Base-by-base conservation (phyloP, 1,140 invertebrate species). In the Cotesia glomerata region DNA sequence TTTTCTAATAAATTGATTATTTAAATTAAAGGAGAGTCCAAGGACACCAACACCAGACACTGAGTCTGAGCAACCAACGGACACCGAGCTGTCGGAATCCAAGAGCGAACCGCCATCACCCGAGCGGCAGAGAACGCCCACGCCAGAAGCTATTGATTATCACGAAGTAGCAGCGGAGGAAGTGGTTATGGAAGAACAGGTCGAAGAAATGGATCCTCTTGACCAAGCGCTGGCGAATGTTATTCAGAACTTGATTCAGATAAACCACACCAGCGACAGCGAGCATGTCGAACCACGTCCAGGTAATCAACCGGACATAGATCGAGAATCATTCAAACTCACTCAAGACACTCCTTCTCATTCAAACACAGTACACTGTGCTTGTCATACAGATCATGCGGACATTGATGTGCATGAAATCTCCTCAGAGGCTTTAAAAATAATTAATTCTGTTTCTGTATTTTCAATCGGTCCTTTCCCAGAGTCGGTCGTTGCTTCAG, bases 41-140 rank as follows among this genome's bases (percentile, higher is more conserved):
- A 87, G 87, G 75, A 81, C 85, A 14, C 81, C 85, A 71, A 86
- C 86, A 4, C 81, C 87, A 0, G 88, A 89, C 18, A 89, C 87
- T 18, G 86, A 86, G 79, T 89, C 88, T 0, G 88, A 88, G 7
- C 88, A 88, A 7, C 85, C 85, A 51, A 87, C 84, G 0, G 87
- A 88, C 5, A 86, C 80, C 1, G 82, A 85, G 51, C 75, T 84
- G 35, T 85, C 82, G 5, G 84, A 86, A 61, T 72, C 80, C 0
- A 85, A 86, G 49, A 80, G 80, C 74, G 61, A 81, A 80, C 80
- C 82, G 4, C 72, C 77, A 8, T 83, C 82, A 0, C 78, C 82
- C 0, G 86, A 87, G 7, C 39, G 39, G 68, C 85, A 87, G 36
- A 84, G 85, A 4, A 84, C 84, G 4, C 81, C 85, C 8, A 84